phyloP scores from a whole-genome alignment of 2,888 invertebrate genomes.

The Ischnura elegans region DNA sequence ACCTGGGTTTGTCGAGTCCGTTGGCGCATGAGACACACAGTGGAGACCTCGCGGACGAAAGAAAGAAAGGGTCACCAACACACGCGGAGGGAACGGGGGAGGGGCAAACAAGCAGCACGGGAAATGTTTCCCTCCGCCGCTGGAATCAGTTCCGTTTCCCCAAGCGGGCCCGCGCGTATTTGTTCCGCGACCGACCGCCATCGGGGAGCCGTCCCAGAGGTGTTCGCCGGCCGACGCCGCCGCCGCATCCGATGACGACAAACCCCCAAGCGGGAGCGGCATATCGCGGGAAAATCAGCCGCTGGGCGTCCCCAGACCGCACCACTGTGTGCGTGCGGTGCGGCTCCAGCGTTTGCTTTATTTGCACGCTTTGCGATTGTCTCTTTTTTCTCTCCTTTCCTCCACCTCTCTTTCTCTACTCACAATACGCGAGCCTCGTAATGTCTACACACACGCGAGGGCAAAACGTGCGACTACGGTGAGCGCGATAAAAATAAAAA shows the following conservation, averaged over 20 bases:
- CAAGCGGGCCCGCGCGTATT: slow-evolving; percentile 41
- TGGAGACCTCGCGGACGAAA: background rate
- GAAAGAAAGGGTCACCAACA: background rate
- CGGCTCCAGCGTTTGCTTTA: background rate
- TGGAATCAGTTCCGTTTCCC: slow-evolving; percentile 41
- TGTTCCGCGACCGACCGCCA: slow-evolving; percentile 34
- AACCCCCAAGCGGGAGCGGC: background rate
- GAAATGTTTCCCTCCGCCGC: slow-evolving; percentile 26
- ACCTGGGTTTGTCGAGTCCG: background rate
- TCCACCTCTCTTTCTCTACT: too few species aligned
- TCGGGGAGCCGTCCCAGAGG: too few species aligned
- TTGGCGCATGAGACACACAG: slow-evolving; percentile 36
- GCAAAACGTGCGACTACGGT: background rate
- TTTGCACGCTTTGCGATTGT: slow-evolving; percentile 12
- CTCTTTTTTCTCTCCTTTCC: background rate
- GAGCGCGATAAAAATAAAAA: background rate
- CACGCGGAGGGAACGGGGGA: background rate
- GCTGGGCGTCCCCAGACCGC: background rate
- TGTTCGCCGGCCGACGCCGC: too few species aligned
- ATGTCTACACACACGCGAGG: slow-evolving; percentile 8
- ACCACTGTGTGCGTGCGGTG: too few species aligned
- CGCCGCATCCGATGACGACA: background rate
- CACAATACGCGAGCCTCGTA: background rate
- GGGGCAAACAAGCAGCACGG: background rate
- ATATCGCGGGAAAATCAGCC: too few species aligned